Base-by-base conservation (phyloP, 2,888 invertebrate species). In the Argynnis bischoffii region DNA sequence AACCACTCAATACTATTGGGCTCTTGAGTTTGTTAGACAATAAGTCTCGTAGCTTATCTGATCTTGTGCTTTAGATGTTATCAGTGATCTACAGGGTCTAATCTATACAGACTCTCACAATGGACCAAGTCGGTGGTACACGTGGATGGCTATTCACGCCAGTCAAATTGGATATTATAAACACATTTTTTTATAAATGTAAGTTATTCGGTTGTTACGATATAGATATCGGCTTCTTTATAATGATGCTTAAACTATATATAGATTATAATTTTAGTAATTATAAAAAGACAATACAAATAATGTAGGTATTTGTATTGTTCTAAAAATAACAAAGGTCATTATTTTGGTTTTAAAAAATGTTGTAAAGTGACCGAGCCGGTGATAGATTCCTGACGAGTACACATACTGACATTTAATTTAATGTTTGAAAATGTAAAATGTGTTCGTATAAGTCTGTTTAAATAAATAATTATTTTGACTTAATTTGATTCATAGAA, bases 81-180 rank as follows among this genome's bases (percentile, higher is more conserved):
- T 90, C 90, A 77, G 76, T 67, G 69, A 71, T 72, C 74, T 73
- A 73, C 75, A 79, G 78, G 77, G 78, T 80, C 80, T 80, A 82
- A 83, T 85, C 84, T 84, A 79, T 83, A 81, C 76, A 82, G 84
- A 80, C 63, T 77, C 81, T 79, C 79, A 89, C 87, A 90, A 89
- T 85, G 73, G 80, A 68, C 35, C 72, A 74, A 78, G 78, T 81
- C 79, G 78, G 76, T 77, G 76, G 75, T 82, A 87, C 89, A 88
- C 89, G 88, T 88, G 89, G 84, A 77, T 76, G 70, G 74, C 78
- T 79, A 81, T 81, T 81, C 80, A 77, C 70, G 69, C 69, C 76
- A 78, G 82, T 85, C 85, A 88, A 88, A 88, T 87, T 89, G 85
- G 81, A 86, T 79, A 59, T 70, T 21, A 63, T 57, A 83, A 61